Evolutionary conservation across 2,113 vertebrate species (phyloP), one percentile per base, ranked within the genome.

Genomic region (Sylvicapra grimmia): DNA sequence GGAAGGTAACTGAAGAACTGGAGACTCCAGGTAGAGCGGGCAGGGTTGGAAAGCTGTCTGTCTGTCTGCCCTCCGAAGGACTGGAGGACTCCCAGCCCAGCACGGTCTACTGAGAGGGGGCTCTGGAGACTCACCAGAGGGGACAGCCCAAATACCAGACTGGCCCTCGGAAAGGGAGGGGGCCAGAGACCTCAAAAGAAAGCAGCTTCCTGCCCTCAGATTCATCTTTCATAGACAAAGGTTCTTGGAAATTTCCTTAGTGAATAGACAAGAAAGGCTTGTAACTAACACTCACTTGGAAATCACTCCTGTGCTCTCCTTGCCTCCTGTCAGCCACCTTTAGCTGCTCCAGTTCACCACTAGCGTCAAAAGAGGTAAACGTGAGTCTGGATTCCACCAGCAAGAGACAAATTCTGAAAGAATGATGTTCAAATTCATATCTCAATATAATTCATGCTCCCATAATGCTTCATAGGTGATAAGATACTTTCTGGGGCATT

Each of bases 1-100:
- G 1, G 33, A 40, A 47, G 83, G 23, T 29, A 1, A 4, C 0
- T 44, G 25, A n/a, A 15, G 53, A 54, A 47, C 11, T 6, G 0
- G 15, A 79, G 79, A n/a, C 10, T n/a, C 44, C 83, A 91, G 58
- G 51, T 44, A 31, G 21, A 21, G 0, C 1, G 2, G 65, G 56
- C 58, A n/a, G 15, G 44, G 19, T 44, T 29, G 44, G 6, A 2
- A 33, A 19, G 21, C 51, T 18, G 27, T 27, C 72, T 16, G 49
- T 58, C 56, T 59, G 15, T 61, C 86, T 6, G 3, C 14, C 8
- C 65, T 44, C 49, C 18, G 1, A 15, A 56, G 36, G 51, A 19
- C 51, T 25, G 49, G 12, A 47, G 49, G 56, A 68, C 49, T 54
- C 53, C 0, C 5, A 27, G 54, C 8, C 10, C 23, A 6, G 49